Conservation (phyloP, 1,140 invertebrate species). For the fruit fly (Drosophila melanogaster) region Release_6_plus_ISO1_MT NT_033777.3:25045501-25046000, state of each 20-base stretch:
- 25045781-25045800: no score
- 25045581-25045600: constrained; percentile 12
- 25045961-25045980: constrained; percentile 37
- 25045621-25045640: constrained; percentile 19
- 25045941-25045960: constrained; percentile 16
- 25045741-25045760: background rate
- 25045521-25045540: no score
- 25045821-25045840: constrained; percentile 4
- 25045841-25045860: constrained; percentile 6
- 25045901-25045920: constrained; percentile 20
- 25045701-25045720: background rate
- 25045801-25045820: background rate
- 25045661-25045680: constrained; percentile 8
- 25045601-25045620: constrained; percentile 26
- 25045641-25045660: constrained; percentile 32
- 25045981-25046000: constrained; percentile 36
- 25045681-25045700: constrained; percentile 9
- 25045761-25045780: no score
- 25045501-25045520: no score
- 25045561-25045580: background rate
- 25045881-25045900: constrained; percentile 28
- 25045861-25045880: constrained; percentile 40
- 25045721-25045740: background rate
- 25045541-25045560: background rate
- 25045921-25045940: constrained; percentile 7